Evolutionary conservation across 2,797 vertebrate genomes (phyloP).

Genomic region (Lerista edwardsae): DNA sequence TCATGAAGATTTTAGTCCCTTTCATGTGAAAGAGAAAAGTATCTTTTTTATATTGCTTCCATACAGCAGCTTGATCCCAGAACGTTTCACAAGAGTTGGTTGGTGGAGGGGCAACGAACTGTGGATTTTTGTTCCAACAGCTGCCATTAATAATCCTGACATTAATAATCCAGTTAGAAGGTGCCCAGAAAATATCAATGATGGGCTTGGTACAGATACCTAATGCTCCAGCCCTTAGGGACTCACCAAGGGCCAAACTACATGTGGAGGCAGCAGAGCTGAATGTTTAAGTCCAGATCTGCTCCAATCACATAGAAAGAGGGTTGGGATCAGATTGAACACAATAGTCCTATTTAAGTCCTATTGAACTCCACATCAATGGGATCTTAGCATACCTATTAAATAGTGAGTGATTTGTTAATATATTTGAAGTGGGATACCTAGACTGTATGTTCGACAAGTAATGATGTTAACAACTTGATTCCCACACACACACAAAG

Average conservation of each 20-base stretch:
- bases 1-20: conserved; percentile 66
- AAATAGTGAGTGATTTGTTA: neutral
- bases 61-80: conserved; percentile 35
- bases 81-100: conserved; percentile 19
- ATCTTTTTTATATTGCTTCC: conserved; percentile 38
- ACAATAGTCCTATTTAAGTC: too few species aligned
- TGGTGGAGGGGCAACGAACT: neutral
- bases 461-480: neutral
- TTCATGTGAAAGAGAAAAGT: conserved; percentile 55
- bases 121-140: neutral
- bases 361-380: too few species aligned
- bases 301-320: too few species aligned
- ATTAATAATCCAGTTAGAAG: conserved; percentile 35
- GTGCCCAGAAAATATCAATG: conserved; percentile 2
- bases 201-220: neutral
- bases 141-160: conserved; percentile 13
- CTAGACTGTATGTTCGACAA: neutral
- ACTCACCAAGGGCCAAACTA: neutral
- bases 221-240: neutral
- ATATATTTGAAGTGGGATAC: neutral
- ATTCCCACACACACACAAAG: neutral
- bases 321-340: too few species aligned
- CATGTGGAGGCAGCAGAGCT: neutral
- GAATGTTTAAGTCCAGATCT: too few species aligned
- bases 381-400: too few species aligned